Evolutionary conservation across 2,797 vertebrate species (phyloP), one percentile per base, ranked within the genome.

Genomic region (Decapterus maruadsi): DNA sequence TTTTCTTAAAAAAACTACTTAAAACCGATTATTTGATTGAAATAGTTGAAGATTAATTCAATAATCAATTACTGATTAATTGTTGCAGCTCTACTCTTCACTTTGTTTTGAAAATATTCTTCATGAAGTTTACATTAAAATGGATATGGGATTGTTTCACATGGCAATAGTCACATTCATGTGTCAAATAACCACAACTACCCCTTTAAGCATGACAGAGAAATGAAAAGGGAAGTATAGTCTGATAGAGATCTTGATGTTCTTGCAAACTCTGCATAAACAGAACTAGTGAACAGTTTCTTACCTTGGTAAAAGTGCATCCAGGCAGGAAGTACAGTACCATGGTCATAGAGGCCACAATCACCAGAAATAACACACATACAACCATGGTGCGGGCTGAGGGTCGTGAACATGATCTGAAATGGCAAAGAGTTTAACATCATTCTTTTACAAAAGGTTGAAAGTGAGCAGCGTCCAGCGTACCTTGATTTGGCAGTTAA

Each of bases 291-390:
- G 8, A 62, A 61, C n/a, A 20, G 22, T 45, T 48, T 60, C 62
- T 75, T 89, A 94, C 97, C 95, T 95, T 98, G 84, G 97, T 97
- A 93, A 99, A 99, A 54, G 94, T 97, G 90, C 98, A 99, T 73
- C 95, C 96, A 64, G 97, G 98, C 81, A 99, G 86, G 85, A 98
- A 93, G 91, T 97, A 99, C 78, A 99, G 89, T 14, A 95, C 94
- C 94, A 97, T 95, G 75, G 95, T 92, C 81, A 98, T 86, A 36
- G 96, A 96, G 70, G 95, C 87, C n/a, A 95, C 92, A 82, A 97
- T 90, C 64, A 97, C 89, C 68, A 98, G 88, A 75, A 97, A 78
- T 66, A 96, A 93, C 79, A 95, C 94, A 86, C 96, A 97, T 42
- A 96, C 93, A 56, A 95, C 92, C 77, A 95, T 72, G 72, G 96